A percentile compares a stretch with the other conserved stretches of the same genome.
These are phyloP conservation scores for Megalops cyprinoides DNA, from an alignment of 2,797 vertebrate species.

Conservation along the genomic window DNA sequence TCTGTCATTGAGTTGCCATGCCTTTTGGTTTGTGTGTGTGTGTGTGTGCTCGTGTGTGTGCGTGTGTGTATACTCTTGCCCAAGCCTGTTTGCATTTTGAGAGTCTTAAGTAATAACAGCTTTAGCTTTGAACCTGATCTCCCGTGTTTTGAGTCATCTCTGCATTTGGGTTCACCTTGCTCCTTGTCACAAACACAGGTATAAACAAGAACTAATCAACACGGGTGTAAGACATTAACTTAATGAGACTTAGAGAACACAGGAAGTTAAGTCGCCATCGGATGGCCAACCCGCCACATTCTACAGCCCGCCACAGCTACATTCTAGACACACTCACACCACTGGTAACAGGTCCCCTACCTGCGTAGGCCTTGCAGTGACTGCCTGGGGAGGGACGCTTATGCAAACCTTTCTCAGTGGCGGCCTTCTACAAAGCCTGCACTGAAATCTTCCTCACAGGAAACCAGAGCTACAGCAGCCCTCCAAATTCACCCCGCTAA, in stretches of 20 bases:
- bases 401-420: not conserved
- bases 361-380: not conserved
- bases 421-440: slow-evolving; percentile 41
- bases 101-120: too few relatives aligned
- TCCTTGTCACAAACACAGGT: too few relatives aligned
- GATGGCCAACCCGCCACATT: not conserved
- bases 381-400: not conserved
- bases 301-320: too few relatives aligned
- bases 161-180: too few relatives aligned
- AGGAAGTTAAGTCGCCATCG: not conserved
- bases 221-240: not conserved
- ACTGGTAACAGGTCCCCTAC: not conserved
- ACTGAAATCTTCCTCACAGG: not conserved
- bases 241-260: not conserved
- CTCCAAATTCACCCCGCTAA: slow-evolving; percentile 20
- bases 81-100: too few relatives aligned
- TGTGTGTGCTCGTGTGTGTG: too few relatives aligned
- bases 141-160: too few relatives aligned
- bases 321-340: not conserved
- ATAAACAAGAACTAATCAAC: not conserved
- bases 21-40: too few relatives aligned
- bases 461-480: slow-evolving; percentile 6
- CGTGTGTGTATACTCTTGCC: too few relatives aligned
- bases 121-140: too few relatives aligned
- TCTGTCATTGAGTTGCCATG: too few relatives aligned